These are phyloP conservation scores for Pseudomugil tenellus DNA, from an alignment of 2,797 vertebrate species.

Conservation along the genomic window DNA sequence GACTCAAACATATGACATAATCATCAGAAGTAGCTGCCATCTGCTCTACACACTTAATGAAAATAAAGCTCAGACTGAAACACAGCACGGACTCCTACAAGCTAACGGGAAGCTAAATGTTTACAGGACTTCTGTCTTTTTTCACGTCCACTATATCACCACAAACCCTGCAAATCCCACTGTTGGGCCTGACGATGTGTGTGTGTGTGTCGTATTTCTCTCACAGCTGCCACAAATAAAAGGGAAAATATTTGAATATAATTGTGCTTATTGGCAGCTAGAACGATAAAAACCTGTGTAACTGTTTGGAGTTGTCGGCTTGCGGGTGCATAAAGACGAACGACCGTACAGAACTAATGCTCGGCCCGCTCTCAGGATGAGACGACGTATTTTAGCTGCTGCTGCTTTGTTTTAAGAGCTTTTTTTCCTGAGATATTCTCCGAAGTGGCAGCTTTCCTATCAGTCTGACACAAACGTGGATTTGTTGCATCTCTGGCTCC, in stretches of 20 bases:
- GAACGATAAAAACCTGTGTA: constrained; percentile 39
- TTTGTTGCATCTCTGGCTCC: background rate
- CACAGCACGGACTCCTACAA: constrained; percentile 29
- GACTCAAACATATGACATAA: constrained; percentile 53
- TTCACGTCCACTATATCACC: background rate
- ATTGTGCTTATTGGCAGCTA: constrained; percentile 45
- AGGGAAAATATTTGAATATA: constrained; percentile 21
- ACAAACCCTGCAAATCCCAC: background rate
- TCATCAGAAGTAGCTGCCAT: constrained; percentile 50
- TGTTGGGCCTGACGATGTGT: constrained; percentile 23
- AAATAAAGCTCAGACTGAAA: constrained; percentile 35
- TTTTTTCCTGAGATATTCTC: background rate
- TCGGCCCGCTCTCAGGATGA: constrained; percentile 51
- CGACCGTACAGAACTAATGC: constrained; percentile 59
- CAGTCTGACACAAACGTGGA: background rate
- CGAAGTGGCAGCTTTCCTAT: no score
- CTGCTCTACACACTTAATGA: constrained; percentile 57
- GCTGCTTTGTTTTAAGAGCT: constrained; percentile 54
- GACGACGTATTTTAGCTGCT: constrained; percentile 41
- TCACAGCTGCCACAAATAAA: constrained; percentile 27
- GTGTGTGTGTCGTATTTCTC: constrained; percentile 2
- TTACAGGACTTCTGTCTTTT: background rate
- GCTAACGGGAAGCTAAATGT: constrained; percentile 26
- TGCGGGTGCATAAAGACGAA: constrained; percentile 54
- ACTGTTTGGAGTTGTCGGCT: constrained; percentile 50